Base-by-base conservation (phyloP, 2,113 vertebrate species). In the Cebus imitator region DNA sequence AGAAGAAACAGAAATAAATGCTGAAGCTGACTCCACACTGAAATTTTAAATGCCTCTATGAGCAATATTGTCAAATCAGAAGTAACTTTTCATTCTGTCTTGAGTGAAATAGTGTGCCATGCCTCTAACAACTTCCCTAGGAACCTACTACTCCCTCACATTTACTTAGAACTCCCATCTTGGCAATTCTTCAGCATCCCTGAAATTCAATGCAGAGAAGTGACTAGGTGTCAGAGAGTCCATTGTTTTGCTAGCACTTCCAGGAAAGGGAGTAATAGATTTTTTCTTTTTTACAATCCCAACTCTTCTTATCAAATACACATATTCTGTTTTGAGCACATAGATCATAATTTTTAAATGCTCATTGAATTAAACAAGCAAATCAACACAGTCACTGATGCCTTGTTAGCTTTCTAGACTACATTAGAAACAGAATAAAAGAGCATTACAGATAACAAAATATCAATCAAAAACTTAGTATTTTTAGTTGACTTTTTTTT, bases 1-100 rank as follows among this genome's bases (percentile, higher is more conserved):
- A 66, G 40, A 86, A 89, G 58, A 83, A 43, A 91, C 85, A 66
- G 21, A 92, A 82, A 68, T 90, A 94, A 88, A 96, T 30, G 76
- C 58, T 48, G 23, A 92, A 83, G 61, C 73, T 10, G 61, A 88
- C n/a, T 61, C 57, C 61, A 82, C 87, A 91, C 32, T 76, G 68
- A 78, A 93, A 96, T 58, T 79, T 96, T 89, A 82, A 91, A 95
- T 55, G 95, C 73, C 80, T 94, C 55, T 92, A 48, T 85, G 23
- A 45, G n/a, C 52, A 95, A 48, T 75, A 96, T 80, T 94, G 86
- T 73, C 70, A 92, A 93, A 58, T 81, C 90, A 61, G 72, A 90
- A 91, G 86, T 76, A 70, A 93, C 40, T 85, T 94, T 86, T 87
- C 84, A 94, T 92, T 87, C 55, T 94, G 80, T 35, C 80, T 91